Conservation (phyloP, 2,888 invertebrate species). For the Plagodis dolabraria region DNA sequence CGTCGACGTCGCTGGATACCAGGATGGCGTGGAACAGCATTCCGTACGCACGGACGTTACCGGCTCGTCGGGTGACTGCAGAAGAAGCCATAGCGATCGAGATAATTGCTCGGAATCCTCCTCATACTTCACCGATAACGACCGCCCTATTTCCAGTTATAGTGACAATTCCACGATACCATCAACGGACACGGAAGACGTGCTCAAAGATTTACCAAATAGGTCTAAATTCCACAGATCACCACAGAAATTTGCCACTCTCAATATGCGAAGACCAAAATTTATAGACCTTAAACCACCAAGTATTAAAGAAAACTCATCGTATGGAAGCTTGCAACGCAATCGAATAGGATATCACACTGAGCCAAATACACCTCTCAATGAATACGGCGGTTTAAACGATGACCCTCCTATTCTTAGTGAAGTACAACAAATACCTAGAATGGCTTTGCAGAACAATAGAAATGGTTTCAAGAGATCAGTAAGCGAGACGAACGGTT, state of each 20-base stretch:
- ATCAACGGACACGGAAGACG: slow-evolving; percentile 79
- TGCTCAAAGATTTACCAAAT: slow-evolving; percentile 76
- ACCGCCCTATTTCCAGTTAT: slow-evolving; percentile 80
- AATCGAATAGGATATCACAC: slow-evolving; percentile 79
- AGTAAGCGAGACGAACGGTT: slow-evolving; percentile 77
- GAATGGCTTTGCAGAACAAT: slow-evolving; percentile 75
- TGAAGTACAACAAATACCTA: slow-evolving; percentile 75
- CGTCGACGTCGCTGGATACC: slow-evolving; percentile 61
- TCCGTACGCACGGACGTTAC: slow-evolving; percentile 75
- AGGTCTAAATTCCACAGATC: slow-evolving; percentile 79
- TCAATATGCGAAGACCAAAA: slow-evolving; percentile 77
- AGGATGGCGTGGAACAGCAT: slow-evolving; percentile 76
- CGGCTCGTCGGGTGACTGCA: slow-evolving; percentile 72
- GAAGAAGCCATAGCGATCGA: slow-evolving; percentile 78
- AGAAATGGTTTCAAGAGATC: slow-evolving; percentile 78
- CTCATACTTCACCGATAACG: slow-evolving; percentile 79
- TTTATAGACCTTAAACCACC: slow-evolving; percentile 74
- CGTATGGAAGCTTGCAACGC: slow-evolving; percentile 73
- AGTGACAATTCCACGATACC: slow-evolving; percentile 82
- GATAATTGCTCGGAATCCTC: slow-evolving; percentile 83
- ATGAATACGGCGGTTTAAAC: slow-evolving; percentile 60
- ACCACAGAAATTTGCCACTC: slow-evolving; percentile 79
- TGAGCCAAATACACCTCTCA: slow-evolving; percentile 79
- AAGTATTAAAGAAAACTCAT: slow-evolving; percentile 61
- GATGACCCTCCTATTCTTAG: slow-evolving; percentile 67